phyloP scores from a whole-genome alignment of 2,797 vertebrate species.

The Loris lydekkerianus region DNA sequence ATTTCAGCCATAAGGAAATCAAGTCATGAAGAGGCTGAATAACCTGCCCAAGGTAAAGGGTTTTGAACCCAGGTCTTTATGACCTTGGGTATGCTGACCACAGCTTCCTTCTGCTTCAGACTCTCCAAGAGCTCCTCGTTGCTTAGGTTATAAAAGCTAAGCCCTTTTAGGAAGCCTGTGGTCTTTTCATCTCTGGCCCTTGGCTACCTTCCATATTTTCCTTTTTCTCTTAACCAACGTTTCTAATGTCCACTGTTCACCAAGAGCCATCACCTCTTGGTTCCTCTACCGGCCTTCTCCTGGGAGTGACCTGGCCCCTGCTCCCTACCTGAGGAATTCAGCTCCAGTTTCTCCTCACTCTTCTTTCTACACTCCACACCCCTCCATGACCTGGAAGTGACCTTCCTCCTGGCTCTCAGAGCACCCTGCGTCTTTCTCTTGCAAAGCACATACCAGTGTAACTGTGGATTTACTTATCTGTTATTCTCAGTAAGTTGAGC shows the following conservation, averaged over 20 bases:
- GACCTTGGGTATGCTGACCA: neutral
- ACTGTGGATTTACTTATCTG: slow-evolving; percentile 69
- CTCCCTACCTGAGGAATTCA: neutral
- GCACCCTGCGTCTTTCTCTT: slow-evolving; percentile 42
- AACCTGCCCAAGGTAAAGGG: neutral
- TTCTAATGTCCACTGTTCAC: neutral
- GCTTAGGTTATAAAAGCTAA: neutral
- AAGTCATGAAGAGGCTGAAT: neutral
- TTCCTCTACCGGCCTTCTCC: neutral
- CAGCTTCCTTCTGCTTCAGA: slow-evolving; percentile 1
- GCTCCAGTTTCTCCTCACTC: neutral
- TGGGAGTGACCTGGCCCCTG: neutral
- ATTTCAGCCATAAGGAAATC: slow-evolving; percentile 40
- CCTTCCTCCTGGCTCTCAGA: slow-evolving; percentile 68
- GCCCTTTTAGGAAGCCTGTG: neutral
- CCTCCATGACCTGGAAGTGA: slow-evolving; percentile 54
- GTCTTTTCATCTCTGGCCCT: neutral
- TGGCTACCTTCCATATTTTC: neutral
- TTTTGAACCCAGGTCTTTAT: slow-evolving; percentile 13
- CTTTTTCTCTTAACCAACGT: neutral
- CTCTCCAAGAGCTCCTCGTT: neutral
- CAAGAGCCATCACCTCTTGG: neutral
- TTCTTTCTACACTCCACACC: neutral
- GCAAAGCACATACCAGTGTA: slow-evolving; percentile 14
- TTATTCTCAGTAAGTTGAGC: slow-evolving; percentile 51